A percentile compares a stretch with the other conserved stretches of the same genome.
phyloP scores from a whole-genome alignment of 2,888 invertebrate genomes.

The Yponomeuta cagnagella region DNA sequence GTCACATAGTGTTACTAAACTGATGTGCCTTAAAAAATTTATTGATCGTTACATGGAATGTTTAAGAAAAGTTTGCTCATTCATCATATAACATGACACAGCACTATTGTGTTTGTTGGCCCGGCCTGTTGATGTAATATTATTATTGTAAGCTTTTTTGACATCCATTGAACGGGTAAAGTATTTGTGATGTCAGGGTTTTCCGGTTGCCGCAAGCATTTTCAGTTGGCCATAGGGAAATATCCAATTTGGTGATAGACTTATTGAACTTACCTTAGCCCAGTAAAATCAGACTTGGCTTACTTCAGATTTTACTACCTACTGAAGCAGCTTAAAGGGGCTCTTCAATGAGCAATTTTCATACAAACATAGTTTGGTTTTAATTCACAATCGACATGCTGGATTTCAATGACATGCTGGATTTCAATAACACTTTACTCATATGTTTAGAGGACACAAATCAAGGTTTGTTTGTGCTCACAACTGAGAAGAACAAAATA shows the following conservation, averaged over 20 bases:
- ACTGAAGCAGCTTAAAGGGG: no score
- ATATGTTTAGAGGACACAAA: no score
- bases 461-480: no score
- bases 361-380: no score
- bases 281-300: not conserved
- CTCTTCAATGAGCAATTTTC: no score
- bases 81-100: not conserved
- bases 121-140: not conserved
- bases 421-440: no score
- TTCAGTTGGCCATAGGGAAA: not conserved
- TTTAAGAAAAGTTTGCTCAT: not conserved
- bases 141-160: not conserved
- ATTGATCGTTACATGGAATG: no score
- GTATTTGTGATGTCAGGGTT: not conserved
- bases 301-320: not conserved
- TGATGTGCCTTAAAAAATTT: not conserved
- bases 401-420: no score
- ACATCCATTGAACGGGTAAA: not conserved
- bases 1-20: not conserved
- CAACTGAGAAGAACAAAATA: no score
- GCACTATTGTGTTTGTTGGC: not conserved
- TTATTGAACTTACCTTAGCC: not conserved
- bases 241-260: not conserved
- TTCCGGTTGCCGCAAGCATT: not conserved
- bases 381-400: no score